Evolutionary conservation across 1,140 invertebrate genomes (phyloP).

Genomic region (Macrobrachium rosenbergii): DNA sequence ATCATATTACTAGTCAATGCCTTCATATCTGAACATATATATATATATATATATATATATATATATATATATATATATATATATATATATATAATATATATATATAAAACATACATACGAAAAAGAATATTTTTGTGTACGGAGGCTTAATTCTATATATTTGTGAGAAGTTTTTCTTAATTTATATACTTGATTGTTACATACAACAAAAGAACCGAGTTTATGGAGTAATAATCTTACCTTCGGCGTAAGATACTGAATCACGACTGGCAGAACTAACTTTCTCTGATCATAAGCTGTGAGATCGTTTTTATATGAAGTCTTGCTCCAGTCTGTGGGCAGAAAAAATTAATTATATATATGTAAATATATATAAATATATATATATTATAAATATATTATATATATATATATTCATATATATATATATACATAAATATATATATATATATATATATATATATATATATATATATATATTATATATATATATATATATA

Average conservation of each 20-base stretch:
- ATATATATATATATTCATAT: background rate
- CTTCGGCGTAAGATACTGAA: conserved; percentile 92
- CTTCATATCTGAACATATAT: no score
- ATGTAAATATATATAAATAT: background rate
- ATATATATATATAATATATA: conserved; percentile 36
- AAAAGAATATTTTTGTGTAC: no score
- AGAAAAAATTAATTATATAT: conserved; percentile 1
- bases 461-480: conserved; percentile 3
- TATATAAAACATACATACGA: no score
- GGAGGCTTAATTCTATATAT: no score
- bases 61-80: conserved; percentile 40
- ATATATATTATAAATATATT: no score
- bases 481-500: background rate
- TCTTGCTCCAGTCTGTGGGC: conserved; percentile 90
- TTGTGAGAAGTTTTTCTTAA: no score
- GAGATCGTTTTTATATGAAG: conserved; percentile 76
- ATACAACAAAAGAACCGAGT: no score
- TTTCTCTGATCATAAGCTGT: conserved; percentile 84
- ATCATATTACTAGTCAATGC: no score
- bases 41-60: conserved; percentile 43
- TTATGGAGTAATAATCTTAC: conserved; percentile 24
- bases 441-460: background rate
- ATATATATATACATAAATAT: background rate
- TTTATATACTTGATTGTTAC: no score
- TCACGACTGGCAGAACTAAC: conserved; percentile 95